Base-by-base conservation (phyloP, 1,140 invertebrate species). In the Tigriopus japonicus region DNA sequence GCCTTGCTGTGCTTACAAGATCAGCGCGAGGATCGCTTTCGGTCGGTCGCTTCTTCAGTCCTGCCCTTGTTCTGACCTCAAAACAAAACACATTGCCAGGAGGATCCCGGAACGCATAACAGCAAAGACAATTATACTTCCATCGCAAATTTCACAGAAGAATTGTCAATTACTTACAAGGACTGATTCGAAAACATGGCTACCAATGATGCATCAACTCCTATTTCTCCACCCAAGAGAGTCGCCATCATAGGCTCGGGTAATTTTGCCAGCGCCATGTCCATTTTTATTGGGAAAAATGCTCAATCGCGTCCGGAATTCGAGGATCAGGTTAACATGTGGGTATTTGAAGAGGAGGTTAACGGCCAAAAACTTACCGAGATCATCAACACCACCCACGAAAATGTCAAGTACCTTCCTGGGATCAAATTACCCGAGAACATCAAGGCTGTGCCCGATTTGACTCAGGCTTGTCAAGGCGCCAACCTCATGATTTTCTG, bases 401-500 rank as follows among this genome's bases (percentile, higher is more conserved):
- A 79, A 64, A 80, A 80, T 68, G 70, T 79, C 5, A 80, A 81
- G 64, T 80, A 80, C 66, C 67, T 80, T 10, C 76, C 76, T 19
- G 78, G 76, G 3, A 71, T 72, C 58, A 73, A 73, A 65, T 66
- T 80, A 21, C 76, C 49, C 9, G 14, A 15, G 10, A 61, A 61
- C 23, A 52, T 61, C 17, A 43, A 94, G 52, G 94, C 94, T 40
- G 78, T 93, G 45, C 86, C 94, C 1, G 91, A 97, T 73, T 77
- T 95, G 13, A 77, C 86, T 9, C 84, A 95, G 62, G 83, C 90
- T 59, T 85, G 85, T 2, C 82, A 86, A 68, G 85, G 89, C 70
- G 90, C 93, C 1, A 92, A 98, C 74, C 83, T 98, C 66, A 75
- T 97, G 9, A 84, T 98, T 62, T 98, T 97, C 71, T 93, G 98